Base-by-base conservation (phyloP, 2,888 invertebrate species). In the Netelia melanura region DNA sequence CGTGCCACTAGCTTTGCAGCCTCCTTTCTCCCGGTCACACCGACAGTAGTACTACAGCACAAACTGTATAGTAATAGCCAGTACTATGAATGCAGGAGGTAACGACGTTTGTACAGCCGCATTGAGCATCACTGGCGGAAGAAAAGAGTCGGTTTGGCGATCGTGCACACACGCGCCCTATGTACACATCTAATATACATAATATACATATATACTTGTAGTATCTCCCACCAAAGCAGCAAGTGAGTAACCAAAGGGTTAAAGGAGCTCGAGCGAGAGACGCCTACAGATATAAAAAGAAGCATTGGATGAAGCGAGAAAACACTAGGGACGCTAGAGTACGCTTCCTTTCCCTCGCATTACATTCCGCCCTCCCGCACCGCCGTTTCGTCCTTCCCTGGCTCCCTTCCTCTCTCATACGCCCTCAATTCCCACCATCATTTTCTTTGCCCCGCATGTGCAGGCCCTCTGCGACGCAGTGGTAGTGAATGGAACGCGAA, bases 401-500 rank as follows among this genome's bases (percentile, higher is more conserved):
- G 38, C 48, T 30, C 64, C n/a, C 5, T 77, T 76, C 44, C 75
- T 76, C 68, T 76, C 72, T 30, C 64, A 48, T 68, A 78, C 68
- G 77, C 68, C 62, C 64, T 62, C 62, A 44, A 25, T 68, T 65
- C 68, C 52, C 76, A 30, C 43, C 71, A 54, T 64, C 44, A 48
- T 56, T 82, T 77, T 43, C 72, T 68, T 54, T 74, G 72, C 67
- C 75, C 64, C 72, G 71, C 77, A 61, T 21, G 78, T 70, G 14
- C 43, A 56, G 52, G 30, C 56, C 48, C 17, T 48, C 61, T 44
- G 25, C 76, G 56, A 76, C 56, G 43, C 72, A 89, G 91, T 92
- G 91, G 89, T 92, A 90, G 92, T 92, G 92, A 92, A 92, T 92
- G 92, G 92, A 92, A 92, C 92, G 91, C 92, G 91, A 90, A 88